Base-by-base conservation (phyloP, 2,888 invertebrate genomes). In the Plagodis pulveraria region DNA sequence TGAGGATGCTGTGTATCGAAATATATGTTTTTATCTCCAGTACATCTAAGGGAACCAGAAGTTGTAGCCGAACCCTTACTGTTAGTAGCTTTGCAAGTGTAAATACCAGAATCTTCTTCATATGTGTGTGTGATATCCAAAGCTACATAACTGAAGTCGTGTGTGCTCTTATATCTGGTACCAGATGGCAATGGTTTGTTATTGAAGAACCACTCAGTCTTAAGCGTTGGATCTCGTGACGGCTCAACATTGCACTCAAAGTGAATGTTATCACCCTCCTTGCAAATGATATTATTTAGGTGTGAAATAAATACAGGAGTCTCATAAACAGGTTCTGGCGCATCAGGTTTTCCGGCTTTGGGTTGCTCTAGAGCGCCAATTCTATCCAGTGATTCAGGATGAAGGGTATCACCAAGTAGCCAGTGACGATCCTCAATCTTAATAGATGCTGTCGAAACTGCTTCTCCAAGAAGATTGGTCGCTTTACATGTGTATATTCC, bases 401-500 rank as follows among this genome's bases (percentile, higher is more conserved):
- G 98, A 60, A 98, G 93, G 2, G 98, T 95, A 73, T 97, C 97
- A 36, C 96, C 97, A 59, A 98, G 93, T 42, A 98, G 87, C 97
- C 98, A 98, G 76, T 97, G 97, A 44, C 95, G 95, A 80, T 97
- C 98, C 91, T 96, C 97, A 76, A 98, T 96, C 86, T 98, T 98
- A 50, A 98, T 94, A 5, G 96, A 96, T 68, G 98, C 96, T 0
- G 98, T 98, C 1, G 98, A 98, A 12, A 98, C 97, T 56, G 98
- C 99, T 93, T 99, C 98, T 45, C 99, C 99, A 58, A 97, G 94
- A 65, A 97, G 94, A 83, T 99, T 99, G 9, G 96, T 96, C 0
- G 98, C 99, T 86, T 97, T 97, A 91, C 99, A 99, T 1, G 98
- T 98, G 81, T 99, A 99, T 72, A 98, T 96, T 6, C 98, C 99